These are phyloP conservation scores for Euthynnus affinis DNA, from an alignment of 2,797 vertebrate species.

Conservation along the genomic window DNA sequence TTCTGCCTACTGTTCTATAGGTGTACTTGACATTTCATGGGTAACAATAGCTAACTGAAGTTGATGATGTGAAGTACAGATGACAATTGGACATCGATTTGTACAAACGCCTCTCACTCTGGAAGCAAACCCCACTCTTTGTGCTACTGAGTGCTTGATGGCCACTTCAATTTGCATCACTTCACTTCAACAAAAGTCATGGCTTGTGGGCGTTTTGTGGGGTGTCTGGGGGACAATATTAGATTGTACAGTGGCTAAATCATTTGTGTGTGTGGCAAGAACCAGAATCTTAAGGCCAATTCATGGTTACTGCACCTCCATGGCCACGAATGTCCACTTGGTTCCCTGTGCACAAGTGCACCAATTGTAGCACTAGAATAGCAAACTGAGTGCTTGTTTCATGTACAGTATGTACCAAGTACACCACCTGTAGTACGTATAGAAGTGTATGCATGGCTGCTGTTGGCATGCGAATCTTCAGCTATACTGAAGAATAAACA, in stretches of 20 bases:
- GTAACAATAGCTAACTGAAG: conserved; percentile 55
- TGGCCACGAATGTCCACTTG: too few relatives aligned
- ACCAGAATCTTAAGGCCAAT: background rate
- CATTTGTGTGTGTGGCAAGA: conserved; percentile 7
- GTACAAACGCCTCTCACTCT: conserved; percentile 56
- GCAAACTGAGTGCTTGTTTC: too few relatives aligned
- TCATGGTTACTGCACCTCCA: too few relatives aligned
- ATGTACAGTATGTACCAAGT: too few relatives aligned
- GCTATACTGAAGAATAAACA: too few relatives aligned
- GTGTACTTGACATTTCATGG: conserved; percentile 59
- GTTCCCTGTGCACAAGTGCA: too few relatives aligned
- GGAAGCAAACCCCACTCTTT: conserved; percentile 20
- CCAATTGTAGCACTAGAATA: background rate
- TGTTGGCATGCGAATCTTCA: too few relatives aligned
- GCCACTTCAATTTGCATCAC: conserved; percentile 47
- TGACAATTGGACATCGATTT: conserved; percentile 34
- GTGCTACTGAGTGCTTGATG: conserved; percentile 8
- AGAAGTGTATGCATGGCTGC: too few relatives aligned
- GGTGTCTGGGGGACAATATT: background rate
- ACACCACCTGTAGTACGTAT: too few relatives aligned
- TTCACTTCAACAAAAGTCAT: background rate
- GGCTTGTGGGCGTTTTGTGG: conserved; percentile 16
- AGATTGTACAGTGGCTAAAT: background rate
- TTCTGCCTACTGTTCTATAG: conserved; percentile 18
- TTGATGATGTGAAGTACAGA: conserved; percentile 51